Conservation (phyloP, 1,140 invertebrate genomes). For the Plutomurus gul region DNA sequence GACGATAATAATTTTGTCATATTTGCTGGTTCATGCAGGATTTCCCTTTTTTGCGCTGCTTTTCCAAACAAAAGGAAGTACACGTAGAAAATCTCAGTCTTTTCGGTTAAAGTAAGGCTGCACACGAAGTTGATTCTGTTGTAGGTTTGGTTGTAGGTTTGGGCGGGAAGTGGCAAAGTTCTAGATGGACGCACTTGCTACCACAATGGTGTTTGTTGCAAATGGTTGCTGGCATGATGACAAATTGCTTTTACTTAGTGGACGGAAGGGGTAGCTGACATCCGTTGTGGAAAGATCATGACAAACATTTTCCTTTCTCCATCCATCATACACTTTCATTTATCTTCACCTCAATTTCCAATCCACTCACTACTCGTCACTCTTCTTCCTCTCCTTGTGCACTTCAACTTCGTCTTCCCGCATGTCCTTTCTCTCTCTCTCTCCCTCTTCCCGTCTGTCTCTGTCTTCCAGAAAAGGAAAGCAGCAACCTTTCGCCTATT, state of each 20-base stretch:
- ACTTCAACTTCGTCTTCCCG: not conserved
- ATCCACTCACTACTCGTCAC: not conserved
- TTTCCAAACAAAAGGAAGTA: too few relatives aligned
- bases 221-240: conserved; percentile 1
- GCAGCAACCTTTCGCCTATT: too few relatives aligned
- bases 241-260: conserved; percentile 34
- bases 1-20: too few relatives aligned
- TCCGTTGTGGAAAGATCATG: conserved; percentile 36
- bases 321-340: conserved; percentile 28
- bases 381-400: not conserved
- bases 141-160: too few relatives aligned
- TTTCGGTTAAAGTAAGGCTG: too few relatives aligned
- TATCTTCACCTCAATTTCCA: not conserved
- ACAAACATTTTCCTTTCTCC: conserved; percentile 30
- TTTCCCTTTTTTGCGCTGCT: too few relatives aligned
- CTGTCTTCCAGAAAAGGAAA: too few relatives aligned
- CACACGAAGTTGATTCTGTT: too few relatives aligned
- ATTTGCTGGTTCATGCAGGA: too few relatives aligned
- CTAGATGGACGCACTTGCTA: too few relatives aligned
- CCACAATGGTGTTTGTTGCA: not conserved
- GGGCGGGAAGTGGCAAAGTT: too few relatives aligned
- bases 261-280: conserved; percentile 33
- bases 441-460: not conserved
- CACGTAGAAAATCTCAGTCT: too few relatives aligned
- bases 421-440: not conserved